Evolutionary conservation across 2,113 vertebrate genomes (phyloP).

Genomic region (Platysternon megacephalum): DNA sequence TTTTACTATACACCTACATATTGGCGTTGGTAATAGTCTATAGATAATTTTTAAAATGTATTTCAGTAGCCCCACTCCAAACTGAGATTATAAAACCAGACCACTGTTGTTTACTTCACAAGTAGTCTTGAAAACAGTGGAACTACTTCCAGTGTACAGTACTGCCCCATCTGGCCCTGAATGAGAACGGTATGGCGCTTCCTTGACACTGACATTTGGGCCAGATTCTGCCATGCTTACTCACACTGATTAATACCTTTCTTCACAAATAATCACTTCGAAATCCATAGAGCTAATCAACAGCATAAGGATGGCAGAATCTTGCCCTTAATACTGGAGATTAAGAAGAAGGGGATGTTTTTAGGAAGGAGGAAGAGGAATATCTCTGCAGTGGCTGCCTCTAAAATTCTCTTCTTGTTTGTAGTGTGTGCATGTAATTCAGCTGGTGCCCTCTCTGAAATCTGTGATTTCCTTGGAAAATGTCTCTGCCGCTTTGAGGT

Average conservation of each 20-base stretch:
- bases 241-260: not conserved
- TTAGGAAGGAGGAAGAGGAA: not conserved
- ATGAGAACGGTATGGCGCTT: not conserved
- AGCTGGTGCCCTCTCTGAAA: conserved; percentile 73
- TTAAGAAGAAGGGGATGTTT: not conserved
- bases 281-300: not conserved
- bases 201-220: not conserved
- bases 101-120: not conserved
- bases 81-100: not conserved
- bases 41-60: not conserved
- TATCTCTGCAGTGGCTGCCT: not conserved
- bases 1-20: not conserved
- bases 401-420: conserved; percentile 32
- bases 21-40: not conserved
- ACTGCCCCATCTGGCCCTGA: not conserved
- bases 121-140: not conserved
- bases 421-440: conserved; percentile 86
- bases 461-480: conserved; percentile 81
- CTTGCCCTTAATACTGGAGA: not conserved
- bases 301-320: not conserved
- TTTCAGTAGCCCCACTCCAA: not conserved
- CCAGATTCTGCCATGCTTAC: not conserved
- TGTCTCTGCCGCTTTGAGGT: conserved; percentile 86
- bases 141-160: not conserved
- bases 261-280: not conserved